These are phyloP conservation scores for Odiellus spinosus DNA, from an alignment of 2,888 invertebrate genomes.

Conservation along the genomic window DNA sequence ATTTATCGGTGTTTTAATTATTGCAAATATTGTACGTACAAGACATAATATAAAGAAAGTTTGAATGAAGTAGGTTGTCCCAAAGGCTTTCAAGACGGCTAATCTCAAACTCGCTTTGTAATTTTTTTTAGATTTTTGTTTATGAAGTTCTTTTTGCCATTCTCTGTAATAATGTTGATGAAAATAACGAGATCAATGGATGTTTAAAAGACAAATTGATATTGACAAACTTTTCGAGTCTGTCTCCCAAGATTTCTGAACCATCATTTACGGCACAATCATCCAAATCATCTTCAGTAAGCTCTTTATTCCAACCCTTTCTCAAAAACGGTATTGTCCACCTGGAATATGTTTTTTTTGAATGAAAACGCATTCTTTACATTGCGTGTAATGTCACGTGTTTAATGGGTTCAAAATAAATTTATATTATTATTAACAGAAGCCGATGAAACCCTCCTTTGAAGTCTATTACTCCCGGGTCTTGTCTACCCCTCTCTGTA, in stretches of 20 bases:
- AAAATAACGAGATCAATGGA: background rate
- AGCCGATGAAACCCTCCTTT: no score
- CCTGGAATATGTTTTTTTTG: no score
- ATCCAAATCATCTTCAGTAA: slow-evolving; percentile 57
- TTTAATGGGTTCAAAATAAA: no score
- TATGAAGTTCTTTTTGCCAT: slow-evolving; percentile 19
- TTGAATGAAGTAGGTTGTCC: slow-evolving; percentile 8
- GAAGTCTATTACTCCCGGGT: no score
- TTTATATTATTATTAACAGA: no score
- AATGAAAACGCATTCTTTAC: no score
- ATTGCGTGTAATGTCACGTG: no score
- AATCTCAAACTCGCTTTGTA: slow-evolving; percentile 12
- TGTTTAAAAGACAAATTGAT: no score
- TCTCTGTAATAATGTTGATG: slow-evolving; percentile 10
- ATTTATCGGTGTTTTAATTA: no score
- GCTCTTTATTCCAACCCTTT: slow-evolving; percentile 51
- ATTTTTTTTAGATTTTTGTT: slow-evolving; percentile 10
- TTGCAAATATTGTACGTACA: slow-evolving; percentile 4
- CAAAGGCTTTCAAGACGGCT: slow-evolving; percentile 15
- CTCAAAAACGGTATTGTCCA: slow-evolving; percentile 63
- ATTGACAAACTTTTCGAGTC: slow-evolving; percentile 42
- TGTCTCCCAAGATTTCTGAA: slow-evolving; percentile 49
- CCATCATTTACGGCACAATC: slow-evolving; percentile 49
- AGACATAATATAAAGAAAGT: slow-evolving; percentile 11
- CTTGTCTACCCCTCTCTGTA: no score